Evolutionary conservation across 2,113 vertebrate species (phyloP).

Genomic region (Dascyllus trimaculatus): DNA sequence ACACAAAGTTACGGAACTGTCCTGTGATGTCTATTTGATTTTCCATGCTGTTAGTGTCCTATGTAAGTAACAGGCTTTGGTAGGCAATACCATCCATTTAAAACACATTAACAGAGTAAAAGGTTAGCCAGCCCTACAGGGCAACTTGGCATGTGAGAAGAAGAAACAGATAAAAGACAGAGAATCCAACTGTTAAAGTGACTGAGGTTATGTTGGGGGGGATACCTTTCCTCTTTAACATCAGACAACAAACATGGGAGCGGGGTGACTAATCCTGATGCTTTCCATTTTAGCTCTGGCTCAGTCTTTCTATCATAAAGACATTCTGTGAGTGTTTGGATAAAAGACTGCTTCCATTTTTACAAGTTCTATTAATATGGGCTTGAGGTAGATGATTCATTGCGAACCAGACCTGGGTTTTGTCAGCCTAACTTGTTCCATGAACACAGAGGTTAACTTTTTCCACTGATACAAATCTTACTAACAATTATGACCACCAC

Average conservation of each 20-base stretch:
- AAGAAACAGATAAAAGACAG: conserved; percentile 12
- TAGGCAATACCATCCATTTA: conserved; percentile 31
- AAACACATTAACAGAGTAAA: conserved; percentile 56
- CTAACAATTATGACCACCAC: conserved; percentile 50
- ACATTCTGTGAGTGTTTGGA: conserved; percentile 71
- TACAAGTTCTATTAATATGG: conserved; percentile 80
- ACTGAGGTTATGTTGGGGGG: conserved; percentile 19
- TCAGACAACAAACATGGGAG: conserved; percentile 52
- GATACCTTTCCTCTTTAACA: conserved; percentile 31
- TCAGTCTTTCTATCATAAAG: conserved; percentile 62
- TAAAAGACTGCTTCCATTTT: conserved; percentile 76
- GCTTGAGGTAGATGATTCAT: conserved; percentile 79
- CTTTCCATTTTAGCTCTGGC: conserved; percentile 69
- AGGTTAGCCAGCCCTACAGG: conserved; percentile 26
- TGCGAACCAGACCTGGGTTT: conserved; percentile 75
- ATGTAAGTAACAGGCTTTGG: conserved; percentile 33
- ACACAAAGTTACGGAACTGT: conserved; percentile 32
- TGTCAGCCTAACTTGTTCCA: conserved; percentile 67
- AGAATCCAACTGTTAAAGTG: conserved; percentile 48
- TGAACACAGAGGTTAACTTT: conserved; percentile 66
- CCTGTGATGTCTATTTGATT: conserved; percentile 41
- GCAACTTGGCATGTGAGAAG: conserved; percentile 8
- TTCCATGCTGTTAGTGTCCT: conserved; percentile 17
- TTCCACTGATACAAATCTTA: conserved; percentile 68
- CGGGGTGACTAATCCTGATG: conserved; percentile 60